phyloP scores from a whole-genome alignment of 2,888 invertebrate genomes.

The Micoletzkya japonica region DNA sequence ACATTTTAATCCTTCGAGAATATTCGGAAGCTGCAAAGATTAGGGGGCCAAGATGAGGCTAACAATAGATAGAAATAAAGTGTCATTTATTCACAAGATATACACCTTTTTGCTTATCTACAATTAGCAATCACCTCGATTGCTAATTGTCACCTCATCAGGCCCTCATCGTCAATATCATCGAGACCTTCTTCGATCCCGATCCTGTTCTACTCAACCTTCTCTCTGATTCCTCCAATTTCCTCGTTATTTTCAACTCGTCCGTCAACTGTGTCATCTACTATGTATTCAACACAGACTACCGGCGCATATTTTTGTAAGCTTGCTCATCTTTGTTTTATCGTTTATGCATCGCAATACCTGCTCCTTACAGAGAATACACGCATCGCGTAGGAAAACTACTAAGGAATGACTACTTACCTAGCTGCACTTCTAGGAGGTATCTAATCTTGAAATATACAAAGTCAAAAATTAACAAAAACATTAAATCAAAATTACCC shows the following conservation, averaged over 20 bases:
- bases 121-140: not conserved
- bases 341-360: not conserved
- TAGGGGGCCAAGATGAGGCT: too few species aligned
- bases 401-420: slow-evolving; percentile 19
- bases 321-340: slow-evolving; percentile 2
- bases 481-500: not conserved
- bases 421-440: slow-evolving; percentile 3
- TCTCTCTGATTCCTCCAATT: slow-evolving; percentile 62
- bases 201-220: slow-evolving; percentile 59
- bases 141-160: slow-evolving; percentile 27
- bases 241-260: slow-evolving; percentile 63
- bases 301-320: slow-evolving; percentile 54
- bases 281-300: slow-evolving; percentile 59
- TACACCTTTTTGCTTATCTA: not conserved
- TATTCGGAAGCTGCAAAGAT: too few species aligned
- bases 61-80: too few species aligned
- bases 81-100: too few species aligned
- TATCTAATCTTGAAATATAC: not conserved
- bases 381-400: slow-evolving; percentile 2
- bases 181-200: slow-evolving; percentile 62
- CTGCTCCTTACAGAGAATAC: slow-evolving; percentile 8
- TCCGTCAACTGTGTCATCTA: slow-evolving; percentile 64
- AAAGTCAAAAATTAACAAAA: not conserved
- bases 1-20: too few species aligned
- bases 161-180: slow-evolving; percentile 61